Base-by-base conservation (phyloP, 2,797 vertebrate genomes). In the Hemibagrus guttatus region DNA sequence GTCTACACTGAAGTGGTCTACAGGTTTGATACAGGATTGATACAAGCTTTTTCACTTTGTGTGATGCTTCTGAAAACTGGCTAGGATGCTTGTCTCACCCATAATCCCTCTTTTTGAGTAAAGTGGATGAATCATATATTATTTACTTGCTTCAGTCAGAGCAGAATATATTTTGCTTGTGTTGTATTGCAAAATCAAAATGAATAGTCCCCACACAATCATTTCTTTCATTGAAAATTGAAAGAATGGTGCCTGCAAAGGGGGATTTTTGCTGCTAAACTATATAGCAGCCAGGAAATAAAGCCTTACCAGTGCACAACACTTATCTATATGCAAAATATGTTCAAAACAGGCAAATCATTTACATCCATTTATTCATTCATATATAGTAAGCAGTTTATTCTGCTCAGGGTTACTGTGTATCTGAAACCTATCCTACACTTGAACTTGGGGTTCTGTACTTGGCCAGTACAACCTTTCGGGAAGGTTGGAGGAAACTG, bases 1-100 rank as follows among this genome's bases (percentile, higher is more conserved):
- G 21, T 76, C 52, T 76, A 26, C 61, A 69, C 46, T 28, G 7
- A 74, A 68, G 46, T 69, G 66, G 21, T 12, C 52, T 52, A 69
- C 4, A 19, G 11, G 13, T 7, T 31, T 81, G 75, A n/a, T n/a
- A n/a, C 31, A 46, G n/a, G n/a, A 42, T 66, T 84, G 11, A 42
- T 61, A 71, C 46, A 79, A 39, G 1, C 58, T 84, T 46, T 80
- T 87, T 58, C 23, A 56, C 54, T 81, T 26, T 28, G 2, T 82
- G 71, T 84, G n/a, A 81, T 66, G 42, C 79, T 80, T 83, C 66
- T 80, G 23, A 85, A 82, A 87, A 81, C 56, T 61, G 58, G 14
- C 80, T 59, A 84, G 68, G 59, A 81, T 87, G 69, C 69, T 39
- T 46, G 74, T 85, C 39, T 74, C 39, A 74, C 64, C 52, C 61